Evolutionary conservation across 2,888 invertebrate species (phyloP).

Genomic region (Chymomyza amoena): DNA sequence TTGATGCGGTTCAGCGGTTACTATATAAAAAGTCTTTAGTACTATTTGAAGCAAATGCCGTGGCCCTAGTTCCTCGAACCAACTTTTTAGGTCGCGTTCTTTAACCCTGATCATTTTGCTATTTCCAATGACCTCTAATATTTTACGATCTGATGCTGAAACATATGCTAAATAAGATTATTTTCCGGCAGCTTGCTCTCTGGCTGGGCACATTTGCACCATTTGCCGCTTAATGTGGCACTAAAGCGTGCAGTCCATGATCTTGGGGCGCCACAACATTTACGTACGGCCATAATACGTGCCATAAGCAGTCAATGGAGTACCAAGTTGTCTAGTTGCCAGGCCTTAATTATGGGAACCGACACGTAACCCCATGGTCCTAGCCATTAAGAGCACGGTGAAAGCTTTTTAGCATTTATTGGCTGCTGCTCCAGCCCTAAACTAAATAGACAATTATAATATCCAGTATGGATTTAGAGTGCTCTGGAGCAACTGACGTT

Average conservation of each 20-base stretch:
- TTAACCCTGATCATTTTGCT: too few relatives aligned
- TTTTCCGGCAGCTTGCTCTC: too few relatives aligned
- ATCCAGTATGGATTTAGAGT: background rate
- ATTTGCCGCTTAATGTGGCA: constrained; percentile 69
- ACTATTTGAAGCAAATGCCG: too few relatives aligned
- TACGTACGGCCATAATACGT: constrained; percentile 64
- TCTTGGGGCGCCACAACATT: constrained; percentile 32
- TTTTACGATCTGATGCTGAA: too few relatives aligned
- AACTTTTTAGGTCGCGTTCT: too few relatives aligned
- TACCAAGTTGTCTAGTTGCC: background rate
- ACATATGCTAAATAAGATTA: constrained; percentile 61
- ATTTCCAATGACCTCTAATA: too few relatives aligned
- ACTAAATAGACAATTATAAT: background rate
- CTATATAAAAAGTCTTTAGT: too few relatives aligned
- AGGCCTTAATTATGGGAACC: constrained; percentile 59
- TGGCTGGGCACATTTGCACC: constrained; percentile 59
- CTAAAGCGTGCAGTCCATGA: constrained; percentile 66
- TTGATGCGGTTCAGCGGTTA: too few relatives aligned
- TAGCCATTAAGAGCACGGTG: background rate
- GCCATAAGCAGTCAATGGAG: constrained; percentile 26
- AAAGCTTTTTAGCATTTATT: background rate
- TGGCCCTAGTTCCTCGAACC: too few relatives aligned
- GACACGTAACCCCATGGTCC: background rate
- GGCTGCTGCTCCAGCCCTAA: background rate
- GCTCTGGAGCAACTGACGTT: constrained; percentile 9